phyloP scores from a whole-genome alignment of 2,113 vertebrate genomes.

The Cololabis saira region DNA sequence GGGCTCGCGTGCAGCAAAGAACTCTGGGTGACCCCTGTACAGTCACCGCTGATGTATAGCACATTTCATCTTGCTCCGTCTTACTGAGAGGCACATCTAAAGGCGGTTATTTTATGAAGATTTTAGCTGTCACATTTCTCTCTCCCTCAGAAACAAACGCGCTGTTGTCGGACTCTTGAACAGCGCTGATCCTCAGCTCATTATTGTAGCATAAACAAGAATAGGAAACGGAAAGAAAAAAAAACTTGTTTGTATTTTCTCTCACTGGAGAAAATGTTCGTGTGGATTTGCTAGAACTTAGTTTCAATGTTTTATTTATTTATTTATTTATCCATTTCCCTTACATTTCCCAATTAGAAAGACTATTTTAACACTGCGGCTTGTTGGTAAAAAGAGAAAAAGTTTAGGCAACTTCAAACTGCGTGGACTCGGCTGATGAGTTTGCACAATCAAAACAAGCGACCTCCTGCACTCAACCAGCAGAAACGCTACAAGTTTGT shows the following conservation, averaged over 20 bases:
- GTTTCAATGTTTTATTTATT: constrained; percentile 43
- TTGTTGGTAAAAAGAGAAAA: constrained; percentile 39
- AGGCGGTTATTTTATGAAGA: constrained; percentile 79
- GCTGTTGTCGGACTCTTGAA: constrained; percentile 78
- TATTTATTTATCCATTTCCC: constrained; percentile 20
- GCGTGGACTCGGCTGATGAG: constrained; percentile 40
- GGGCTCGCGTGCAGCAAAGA: constrained; percentile 67
- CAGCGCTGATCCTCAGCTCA: constrained; percentile 75
- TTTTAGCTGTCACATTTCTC: constrained; percentile 77
- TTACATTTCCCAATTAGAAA: constrained; percentile 72
- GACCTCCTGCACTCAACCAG: constrained; percentile 42
- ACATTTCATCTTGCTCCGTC: constrained; percentile 77
- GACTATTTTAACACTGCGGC: constrained; percentile 61
- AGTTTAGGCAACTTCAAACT: constrained; percentile 59
- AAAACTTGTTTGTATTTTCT: constrained; percentile 63
- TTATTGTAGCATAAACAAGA: constrained; percentile 82
- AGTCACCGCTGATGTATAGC: constrained; percentile 80
- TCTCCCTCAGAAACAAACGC: constrained; percentile 60
- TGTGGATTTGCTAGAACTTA: constrained; percentile 69
- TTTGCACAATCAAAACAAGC: constrained; percentile 57
- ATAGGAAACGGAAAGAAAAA: constrained; percentile 35
- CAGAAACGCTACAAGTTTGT: constrained; percentile 31
- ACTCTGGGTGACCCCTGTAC: constrained; percentile 84
- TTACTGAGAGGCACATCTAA: constrained; percentile 79
- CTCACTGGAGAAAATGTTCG: constrained; percentile 70